A percentile compares a stretch with the other conserved stretches of the same genome.
Conservation (phyloP, 2,113 vertebrate species). For the Caracal caracal region DNA sequence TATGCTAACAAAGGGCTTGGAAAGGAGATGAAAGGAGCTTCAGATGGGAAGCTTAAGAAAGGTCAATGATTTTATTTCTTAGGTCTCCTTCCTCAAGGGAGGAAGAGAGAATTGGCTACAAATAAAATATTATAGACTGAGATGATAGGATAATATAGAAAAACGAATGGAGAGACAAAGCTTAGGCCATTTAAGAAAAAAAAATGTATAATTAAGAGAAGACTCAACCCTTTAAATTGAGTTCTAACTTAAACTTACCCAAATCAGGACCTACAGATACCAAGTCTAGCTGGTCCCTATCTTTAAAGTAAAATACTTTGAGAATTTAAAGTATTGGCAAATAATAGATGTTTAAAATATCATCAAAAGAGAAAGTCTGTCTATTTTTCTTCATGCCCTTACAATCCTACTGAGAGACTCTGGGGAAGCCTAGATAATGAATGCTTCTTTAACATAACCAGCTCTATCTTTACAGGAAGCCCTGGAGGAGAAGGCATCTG, state of each 20-base stretch:
- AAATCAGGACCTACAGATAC: neutral
- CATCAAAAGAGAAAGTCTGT: neutral
- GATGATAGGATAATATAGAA: neutral
- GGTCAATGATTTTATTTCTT: neutral
- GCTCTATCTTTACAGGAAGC: neutral
- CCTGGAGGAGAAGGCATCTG: conserved; percentile 12
- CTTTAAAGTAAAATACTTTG: neutral
- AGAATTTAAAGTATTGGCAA: neutral
- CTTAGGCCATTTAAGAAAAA: neutral
- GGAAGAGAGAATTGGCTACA: neutral
- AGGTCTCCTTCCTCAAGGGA: neutral
- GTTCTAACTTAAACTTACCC: neutral
- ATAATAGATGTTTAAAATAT: neutral
- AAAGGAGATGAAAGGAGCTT: neutral
- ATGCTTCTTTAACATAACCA: neutral
- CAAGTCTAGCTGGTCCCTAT: neutral
- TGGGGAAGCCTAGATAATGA: neutral
- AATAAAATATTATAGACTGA: neutral
- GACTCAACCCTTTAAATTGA: neutral
- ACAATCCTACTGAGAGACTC: neutral
- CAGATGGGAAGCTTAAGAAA: neutral
- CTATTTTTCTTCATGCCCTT: neutral
- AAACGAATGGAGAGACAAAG: neutral
- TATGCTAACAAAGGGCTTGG: neutral
- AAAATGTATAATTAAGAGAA: neutral